Conservation (phyloP, 2,888 invertebrate species). For the Amphiduros pacificus region DNA sequence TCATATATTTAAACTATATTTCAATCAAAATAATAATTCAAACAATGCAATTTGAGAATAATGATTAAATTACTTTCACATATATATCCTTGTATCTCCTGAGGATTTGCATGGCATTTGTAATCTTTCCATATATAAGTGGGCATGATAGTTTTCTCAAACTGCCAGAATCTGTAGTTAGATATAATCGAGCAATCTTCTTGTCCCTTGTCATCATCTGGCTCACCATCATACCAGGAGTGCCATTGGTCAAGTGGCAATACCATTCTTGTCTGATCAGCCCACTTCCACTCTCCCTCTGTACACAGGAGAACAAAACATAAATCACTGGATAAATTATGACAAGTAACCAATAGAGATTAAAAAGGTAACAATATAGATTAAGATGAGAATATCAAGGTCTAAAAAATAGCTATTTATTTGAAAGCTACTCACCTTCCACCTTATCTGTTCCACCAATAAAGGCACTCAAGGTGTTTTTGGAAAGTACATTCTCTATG, state of each 20-base stretch:
- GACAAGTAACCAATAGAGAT: too few species aligned
- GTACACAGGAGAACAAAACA: too few species aligned
- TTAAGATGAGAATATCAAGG: too few species aligned
- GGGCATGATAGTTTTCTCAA: conserved; percentile 10
- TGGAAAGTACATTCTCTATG: conserved; percentile 9
- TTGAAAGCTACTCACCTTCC: too few species aligned
- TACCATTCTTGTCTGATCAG: conserved; percentile 12
- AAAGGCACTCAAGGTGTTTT: conserved; percentile 22
- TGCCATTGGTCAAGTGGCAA: conserved; percentile 20
- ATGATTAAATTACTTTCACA: conserved; percentile 24
- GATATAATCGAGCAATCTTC: conserved; percentile 24
- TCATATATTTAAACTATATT: too few species aligned
- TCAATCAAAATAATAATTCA: too few species aligned
- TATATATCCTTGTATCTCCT: conserved; percentile 29
- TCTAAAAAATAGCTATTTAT: too few species aligned
- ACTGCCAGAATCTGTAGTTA: conserved; percentile 27
- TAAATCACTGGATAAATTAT: too few species aligned
- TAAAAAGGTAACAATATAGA: too few species aligned
- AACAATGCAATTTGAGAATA: too few species aligned
- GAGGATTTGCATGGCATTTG: conserved; percentile 21
- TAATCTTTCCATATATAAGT: conserved; percentile 23
- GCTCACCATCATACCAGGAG: conserved; percentile 24
- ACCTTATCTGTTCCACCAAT: conserved; percentile 16
- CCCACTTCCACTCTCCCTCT: conserved; percentile 21
- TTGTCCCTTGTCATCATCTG: conserved; percentile 12